These are phyloP conservation scores for Probaryconus sp. DNA, from an alignment of 1,140 invertebrate species.

Conservation along the genomic window DNA sequence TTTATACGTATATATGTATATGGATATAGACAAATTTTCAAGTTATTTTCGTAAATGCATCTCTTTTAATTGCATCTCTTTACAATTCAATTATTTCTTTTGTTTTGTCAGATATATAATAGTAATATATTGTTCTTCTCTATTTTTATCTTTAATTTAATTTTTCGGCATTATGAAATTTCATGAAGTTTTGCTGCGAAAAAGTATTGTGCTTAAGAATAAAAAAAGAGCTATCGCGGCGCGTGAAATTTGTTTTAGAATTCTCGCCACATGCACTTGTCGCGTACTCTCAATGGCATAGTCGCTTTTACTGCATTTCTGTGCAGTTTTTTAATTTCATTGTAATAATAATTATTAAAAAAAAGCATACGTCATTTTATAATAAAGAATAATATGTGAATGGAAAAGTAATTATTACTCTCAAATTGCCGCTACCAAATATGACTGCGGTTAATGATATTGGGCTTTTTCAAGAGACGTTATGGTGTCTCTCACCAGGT, in stretches of 20 bases:
- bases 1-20: conserved; percentile 61
- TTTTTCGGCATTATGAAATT: conserved; percentile 82
- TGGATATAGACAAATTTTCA: conserved; percentile 67
- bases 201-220: conserved; percentile 63
- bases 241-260: conserved; percentile 62
- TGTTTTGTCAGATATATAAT: conserved; percentile 30
- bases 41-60: conserved; percentile 47
- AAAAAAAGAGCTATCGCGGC: conserved; percentile 64
- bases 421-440: no score
- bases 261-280: conserved; percentile 63
- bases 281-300: conserved; percentile 58
- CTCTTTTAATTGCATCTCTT: conserved; percentile 37
- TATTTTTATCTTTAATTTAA: conserved; percentile 58
- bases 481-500: no score
- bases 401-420: no score
- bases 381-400: conserved; percentile 28
- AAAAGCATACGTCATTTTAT: conserved; percentile 30
- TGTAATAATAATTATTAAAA: conserved; percentile 22
- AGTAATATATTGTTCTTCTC: conserved; percentile 34
- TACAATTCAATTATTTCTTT: conserved; percentile 32
- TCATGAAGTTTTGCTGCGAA: conserved; percentile 81
- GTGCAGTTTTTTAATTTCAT: conserved; percentile 18
- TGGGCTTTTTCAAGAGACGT: no score
- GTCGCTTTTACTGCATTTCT: conserved; percentile 49
- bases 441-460: no score